Evolutionary conservation across 2,888 invertebrate species (phyloP).

Genomic region (Sphaerolaimus hirsutus): DNA sequence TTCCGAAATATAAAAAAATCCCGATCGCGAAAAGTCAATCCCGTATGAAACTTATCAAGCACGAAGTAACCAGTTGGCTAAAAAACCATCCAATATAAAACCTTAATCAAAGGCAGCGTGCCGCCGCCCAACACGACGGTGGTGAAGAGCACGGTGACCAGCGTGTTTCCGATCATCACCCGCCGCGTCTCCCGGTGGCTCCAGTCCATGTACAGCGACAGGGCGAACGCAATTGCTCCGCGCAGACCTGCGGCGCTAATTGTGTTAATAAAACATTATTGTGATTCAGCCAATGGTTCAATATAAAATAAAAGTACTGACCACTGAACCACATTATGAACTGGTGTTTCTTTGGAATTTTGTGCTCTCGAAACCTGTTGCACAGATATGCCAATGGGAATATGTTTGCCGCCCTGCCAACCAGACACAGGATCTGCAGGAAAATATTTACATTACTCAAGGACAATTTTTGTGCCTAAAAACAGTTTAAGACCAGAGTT

Average conservation of each 20-base stretch:
- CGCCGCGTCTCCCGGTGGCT: conserved; percentile 66
- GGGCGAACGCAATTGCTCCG: conserved; percentile 88
- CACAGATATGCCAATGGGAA: conserved; percentile 76
- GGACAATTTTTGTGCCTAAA: too few species aligned
- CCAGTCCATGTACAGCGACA: conserved; percentile 77
- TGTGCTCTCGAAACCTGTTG: conserved; percentile 85
- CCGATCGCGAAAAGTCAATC: too few species aligned
- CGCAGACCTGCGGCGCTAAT: conserved; percentile 39
- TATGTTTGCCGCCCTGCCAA: conserved; percentile 84
- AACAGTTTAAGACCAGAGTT: too few species aligned
- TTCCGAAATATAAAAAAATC: too few species aligned
- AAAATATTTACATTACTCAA: too few species aligned
- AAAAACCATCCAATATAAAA: conserved; percentile 12
- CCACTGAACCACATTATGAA: conserved; percentile 98
- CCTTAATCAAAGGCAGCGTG: conserved; percentile 79
- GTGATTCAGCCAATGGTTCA: too few species aligned
- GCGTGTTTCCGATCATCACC: conserved; percentile 83
- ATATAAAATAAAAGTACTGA: conserved; percentile 24
- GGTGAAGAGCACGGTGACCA: conserved; percentile 88
- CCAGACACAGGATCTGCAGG: conserved; percentile 45
- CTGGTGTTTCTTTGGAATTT: conserved; percentile 92
- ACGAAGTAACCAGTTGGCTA: too few species aligned
- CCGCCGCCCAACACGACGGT: conserved; percentile 83
- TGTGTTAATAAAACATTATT: too few species aligned
- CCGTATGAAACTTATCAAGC: too few species aligned